A percentile compares a stretch with the other conserved stretches of the same genome.
Conservation (phyloP, 2,113 vertebrate species). For the Calcarius ornatus region DNA sequence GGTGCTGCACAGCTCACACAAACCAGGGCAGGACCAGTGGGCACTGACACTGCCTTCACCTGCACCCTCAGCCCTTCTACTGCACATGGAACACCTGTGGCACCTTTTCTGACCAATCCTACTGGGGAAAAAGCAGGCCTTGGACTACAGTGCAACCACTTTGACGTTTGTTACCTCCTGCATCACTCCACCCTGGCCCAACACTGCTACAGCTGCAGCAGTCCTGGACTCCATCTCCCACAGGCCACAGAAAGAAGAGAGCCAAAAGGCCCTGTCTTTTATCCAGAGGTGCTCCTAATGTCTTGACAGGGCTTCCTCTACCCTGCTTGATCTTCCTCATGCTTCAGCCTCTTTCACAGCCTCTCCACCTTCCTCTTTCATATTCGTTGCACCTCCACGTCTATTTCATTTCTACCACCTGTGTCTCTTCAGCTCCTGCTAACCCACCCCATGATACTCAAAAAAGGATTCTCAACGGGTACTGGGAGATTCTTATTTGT, state of each 20-base stretch:
- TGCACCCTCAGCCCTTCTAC: neutral
- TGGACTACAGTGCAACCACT: neutral
- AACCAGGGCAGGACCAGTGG: neutral
- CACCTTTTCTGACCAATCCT: neutral
- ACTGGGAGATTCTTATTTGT: neutral
- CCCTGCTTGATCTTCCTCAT: neutral
- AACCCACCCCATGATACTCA: neutral
- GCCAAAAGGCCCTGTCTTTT: neutral
- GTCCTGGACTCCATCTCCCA: neutral
- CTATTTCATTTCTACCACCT: neutral
- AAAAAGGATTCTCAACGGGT: neutral
- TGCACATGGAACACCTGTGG: rapidly evolving
- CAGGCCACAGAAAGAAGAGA: neutral
- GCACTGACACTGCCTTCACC: neutral
- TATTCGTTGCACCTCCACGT: neutral
- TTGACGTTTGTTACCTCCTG: neutral
- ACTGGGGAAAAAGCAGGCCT: neutral
- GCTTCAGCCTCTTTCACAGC: neutral
- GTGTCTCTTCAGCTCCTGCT: neutral
- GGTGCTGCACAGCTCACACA: neutral
- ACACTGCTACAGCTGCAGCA: neutral
- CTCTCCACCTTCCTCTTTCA: neutral
- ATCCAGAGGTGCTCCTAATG: neutral
- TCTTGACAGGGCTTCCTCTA: neutral
- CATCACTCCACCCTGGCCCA: neutral